A percentile compares a stretch with the other conserved stretches of the same genome.
Conservation (phyloP, 2,113 vertebrate genomes). For the Sturnira hondurensis region DNA sequence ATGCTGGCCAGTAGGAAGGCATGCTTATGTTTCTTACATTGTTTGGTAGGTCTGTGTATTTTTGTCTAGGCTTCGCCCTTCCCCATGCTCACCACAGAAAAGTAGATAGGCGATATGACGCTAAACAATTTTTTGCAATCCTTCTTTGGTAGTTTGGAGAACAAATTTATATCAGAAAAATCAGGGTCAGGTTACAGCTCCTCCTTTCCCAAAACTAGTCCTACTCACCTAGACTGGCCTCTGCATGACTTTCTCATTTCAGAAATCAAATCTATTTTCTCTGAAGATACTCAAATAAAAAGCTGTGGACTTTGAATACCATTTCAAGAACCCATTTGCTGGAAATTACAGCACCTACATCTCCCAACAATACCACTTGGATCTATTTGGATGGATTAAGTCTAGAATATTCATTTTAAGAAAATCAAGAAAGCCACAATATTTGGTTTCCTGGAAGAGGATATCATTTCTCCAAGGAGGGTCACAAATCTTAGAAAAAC, state of each 20-base stretch:
- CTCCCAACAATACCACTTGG: background rate
- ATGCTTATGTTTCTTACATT: background rate
- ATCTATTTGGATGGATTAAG: slow-evolving; percentile 20
- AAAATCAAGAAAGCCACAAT: slow-evolving; percentile 4
- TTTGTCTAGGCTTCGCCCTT: background rate
- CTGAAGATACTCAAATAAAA: background rate
- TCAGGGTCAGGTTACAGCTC: background rate
- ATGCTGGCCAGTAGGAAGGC: accelerated
- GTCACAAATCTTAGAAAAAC: background rate
- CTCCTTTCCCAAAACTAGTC: background rate
- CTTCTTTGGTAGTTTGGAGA: background rate
- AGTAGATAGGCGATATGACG: background rate
- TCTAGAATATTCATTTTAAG: slow-evolving; percentile 2
- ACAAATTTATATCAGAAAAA: slow-evolving; percentile 15
- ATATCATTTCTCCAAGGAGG: background rate
- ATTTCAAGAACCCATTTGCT: background rate
- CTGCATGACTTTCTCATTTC: background rate
- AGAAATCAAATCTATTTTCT: slow-evolving; percentile 38
- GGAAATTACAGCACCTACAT: background rate
- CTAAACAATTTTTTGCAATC: slow-evolving; percentile 19
- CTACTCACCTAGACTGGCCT: background rate
- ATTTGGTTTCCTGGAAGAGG: background rate
- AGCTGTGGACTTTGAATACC: background rate
- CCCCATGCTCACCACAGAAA: background rate
- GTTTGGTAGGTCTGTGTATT: background rate